phyloP scores from a whole-genome alignment of 2,797 vertebrate species.

The Bovichtus variegatus region DNA sequence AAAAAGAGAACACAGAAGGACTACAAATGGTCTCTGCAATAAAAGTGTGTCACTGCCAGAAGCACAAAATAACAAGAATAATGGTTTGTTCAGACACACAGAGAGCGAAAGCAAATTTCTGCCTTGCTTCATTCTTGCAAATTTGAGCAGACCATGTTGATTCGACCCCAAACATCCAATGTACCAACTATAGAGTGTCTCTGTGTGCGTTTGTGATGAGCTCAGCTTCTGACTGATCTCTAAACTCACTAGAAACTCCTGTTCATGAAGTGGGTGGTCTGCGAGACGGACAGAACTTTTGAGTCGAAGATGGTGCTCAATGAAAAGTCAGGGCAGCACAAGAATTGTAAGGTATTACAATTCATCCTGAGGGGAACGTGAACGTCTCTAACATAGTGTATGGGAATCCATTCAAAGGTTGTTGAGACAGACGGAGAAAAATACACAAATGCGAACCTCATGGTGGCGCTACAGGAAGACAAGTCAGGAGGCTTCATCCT shows the following conservation, averaged over 20 bases:
- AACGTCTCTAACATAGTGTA: not conserved
- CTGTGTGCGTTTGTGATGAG: not conserved
- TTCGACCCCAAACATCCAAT: not conserved
- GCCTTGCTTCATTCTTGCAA: not conserved
- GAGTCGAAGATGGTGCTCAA: too few relatives aligned
- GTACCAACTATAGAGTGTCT: not conserved
- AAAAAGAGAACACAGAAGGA: not conserved
- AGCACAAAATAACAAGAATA: conserved; percentile 32
- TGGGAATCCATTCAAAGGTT: not conserved
- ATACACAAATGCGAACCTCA: not conserved
- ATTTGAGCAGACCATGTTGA: not conserved
- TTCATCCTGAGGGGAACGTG: not conserved
- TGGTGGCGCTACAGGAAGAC: not conserved
- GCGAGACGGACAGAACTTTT: too few relatives aligned
- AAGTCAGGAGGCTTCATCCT: not conserved
- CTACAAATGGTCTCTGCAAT: not conserved
- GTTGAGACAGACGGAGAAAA: not conserved
- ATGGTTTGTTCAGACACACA: not conserved
- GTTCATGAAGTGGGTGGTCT: too few relatives aligned
- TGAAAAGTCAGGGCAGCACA: too few relatives aligned
- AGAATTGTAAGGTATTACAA: not conserved
- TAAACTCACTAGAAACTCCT: too few relatives aligned
- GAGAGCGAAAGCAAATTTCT: not conserved
- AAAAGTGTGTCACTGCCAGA: conserved; percentile 9
- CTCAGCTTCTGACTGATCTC: too few relatives aligned